Evolutionary conservation across 2,888 invertebrate species (phyloP), one percentile per base, ranked within the genome.

Genomic region (Lasioglossum vierecki): DNA sequence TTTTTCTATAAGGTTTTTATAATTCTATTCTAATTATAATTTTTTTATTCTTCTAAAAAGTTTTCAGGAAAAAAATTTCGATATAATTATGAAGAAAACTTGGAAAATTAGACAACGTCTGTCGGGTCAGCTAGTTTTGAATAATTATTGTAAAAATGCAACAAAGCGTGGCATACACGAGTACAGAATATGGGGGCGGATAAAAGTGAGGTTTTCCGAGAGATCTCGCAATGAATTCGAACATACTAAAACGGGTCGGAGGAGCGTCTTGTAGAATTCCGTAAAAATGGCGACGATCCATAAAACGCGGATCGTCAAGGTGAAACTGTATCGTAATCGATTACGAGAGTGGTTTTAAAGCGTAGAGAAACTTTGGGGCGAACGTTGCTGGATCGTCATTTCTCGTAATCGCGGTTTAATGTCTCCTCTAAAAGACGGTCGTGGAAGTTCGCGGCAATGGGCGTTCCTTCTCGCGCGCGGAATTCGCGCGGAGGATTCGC

Each of bases 261-360:
- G 30, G 30, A 11, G 41, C 22, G n/a, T 41, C 41, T 70, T 6
- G n/a, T 4, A 5, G n/a, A 68, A 35, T 68, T 68, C 39, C 35
- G 39, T 39, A 39, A 68, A 68, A 68, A 68, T 68, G 35, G n/a
- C 68, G 39, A 35, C 39, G 68, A 68, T 68, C 22, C 68, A 41
- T 70, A 26, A 72, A 72, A 26, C 71, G 41, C 41, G 41, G 39
- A 46, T 72, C 72, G 1, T 49, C n/a, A 35, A 8, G 49, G 35
- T n/a, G 18, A 8, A 74, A 66, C 66, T 66, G 70, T 79, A 44
- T 63, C 18, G 15, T 15, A 63, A 79, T 26, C 5, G 71, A 44
- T 41, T 30, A 22, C 11, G 15, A 13, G 26, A 70, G 70, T 41
- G 39, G 39, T 39, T 68, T 39, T 63, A 63, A 35, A 68, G 68